phyloP scores from a whole-genome alignment of 2,797 vertebrate species.

The Gallinago stenura region DNA sequence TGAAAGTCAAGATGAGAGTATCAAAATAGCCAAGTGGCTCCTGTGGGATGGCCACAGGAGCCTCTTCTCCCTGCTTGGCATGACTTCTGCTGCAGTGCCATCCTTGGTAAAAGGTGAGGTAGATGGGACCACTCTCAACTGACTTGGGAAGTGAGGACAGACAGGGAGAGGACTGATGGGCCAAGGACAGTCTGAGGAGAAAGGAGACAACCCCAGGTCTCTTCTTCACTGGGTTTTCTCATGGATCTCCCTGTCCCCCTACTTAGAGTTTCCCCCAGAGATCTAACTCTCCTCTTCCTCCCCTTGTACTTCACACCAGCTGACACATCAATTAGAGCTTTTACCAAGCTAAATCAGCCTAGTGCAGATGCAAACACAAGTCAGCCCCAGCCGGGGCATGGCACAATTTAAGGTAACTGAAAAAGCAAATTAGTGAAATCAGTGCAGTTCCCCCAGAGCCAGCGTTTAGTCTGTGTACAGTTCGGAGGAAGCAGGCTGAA shows the following conservation, averaged over 20 bases:
- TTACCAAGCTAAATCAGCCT: neutral
- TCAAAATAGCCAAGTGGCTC: neutral
- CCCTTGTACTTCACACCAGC: neutral
- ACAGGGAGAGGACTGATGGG: neutral
- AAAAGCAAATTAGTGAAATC: neutral
- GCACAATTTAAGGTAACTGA: neutral
- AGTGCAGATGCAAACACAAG: neutral
- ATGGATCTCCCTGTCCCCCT: neutral
- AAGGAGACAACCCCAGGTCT: neutral
- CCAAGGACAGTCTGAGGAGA: neutral
- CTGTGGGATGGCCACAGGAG: neutral
- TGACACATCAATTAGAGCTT: neutral
- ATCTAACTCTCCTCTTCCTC: neutral
- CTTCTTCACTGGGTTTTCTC: neutral
- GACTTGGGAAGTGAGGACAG: neutral
- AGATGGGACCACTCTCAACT: neutral
- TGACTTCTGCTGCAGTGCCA: neutral
- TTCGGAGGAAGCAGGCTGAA: neutral
- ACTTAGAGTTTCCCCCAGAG: neutral
- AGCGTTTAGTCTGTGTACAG: rapidly evolving
- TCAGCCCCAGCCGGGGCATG: neutral
- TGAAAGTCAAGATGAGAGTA: neutral
- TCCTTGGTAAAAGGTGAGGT: neutral
- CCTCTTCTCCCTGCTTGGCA: neutral
- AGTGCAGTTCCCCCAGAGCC: neutral